Conservation (phyloP, 2,797 vertebrate genomes). For the Alauda arvensis region DNA sequence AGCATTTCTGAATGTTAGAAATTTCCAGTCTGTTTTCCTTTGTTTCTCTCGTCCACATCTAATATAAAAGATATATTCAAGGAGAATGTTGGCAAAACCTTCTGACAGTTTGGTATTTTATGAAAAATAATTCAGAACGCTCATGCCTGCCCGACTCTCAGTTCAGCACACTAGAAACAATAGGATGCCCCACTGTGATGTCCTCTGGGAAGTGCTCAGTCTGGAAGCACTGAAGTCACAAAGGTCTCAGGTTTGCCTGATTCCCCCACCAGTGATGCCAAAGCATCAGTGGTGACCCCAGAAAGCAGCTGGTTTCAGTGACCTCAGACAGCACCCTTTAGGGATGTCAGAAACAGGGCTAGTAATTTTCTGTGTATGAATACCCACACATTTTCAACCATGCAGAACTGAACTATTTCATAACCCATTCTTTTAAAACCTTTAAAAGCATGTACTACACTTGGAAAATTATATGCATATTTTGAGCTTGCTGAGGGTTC, state of each 20-base stretch:
- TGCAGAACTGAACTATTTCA: slow-evolving; percentile 6
- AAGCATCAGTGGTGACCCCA: background rate
- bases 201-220: background rate
- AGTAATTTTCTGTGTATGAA: background rate
- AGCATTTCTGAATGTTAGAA: background rate
- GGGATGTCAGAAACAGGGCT: background rate
- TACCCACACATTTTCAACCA: slow-evolving; percentile 13
- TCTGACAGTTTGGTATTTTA: background rate
- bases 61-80: background rate
- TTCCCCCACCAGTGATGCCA: background rate
- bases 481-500: background rate
- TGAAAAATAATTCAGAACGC: background rate
- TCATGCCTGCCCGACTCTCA: background rate
- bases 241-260: background rate
- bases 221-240: background rate
- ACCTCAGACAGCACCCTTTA: background rate
- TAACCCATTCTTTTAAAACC: slow-evolving; percentile 26
- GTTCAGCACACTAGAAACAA: background rate
- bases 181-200: background rate
- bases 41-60: background rate
- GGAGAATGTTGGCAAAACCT: background rate
- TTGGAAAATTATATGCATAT: slow-evolving; percentile 6
- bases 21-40: background rate
- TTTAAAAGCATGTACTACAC: slow-evolving; percentile 11
- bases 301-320: background rate